Evolutionary conservation across 2,113 vertebrate genomes (phyloP).

Genomic region (Trematocara macrostoma): DNA sequence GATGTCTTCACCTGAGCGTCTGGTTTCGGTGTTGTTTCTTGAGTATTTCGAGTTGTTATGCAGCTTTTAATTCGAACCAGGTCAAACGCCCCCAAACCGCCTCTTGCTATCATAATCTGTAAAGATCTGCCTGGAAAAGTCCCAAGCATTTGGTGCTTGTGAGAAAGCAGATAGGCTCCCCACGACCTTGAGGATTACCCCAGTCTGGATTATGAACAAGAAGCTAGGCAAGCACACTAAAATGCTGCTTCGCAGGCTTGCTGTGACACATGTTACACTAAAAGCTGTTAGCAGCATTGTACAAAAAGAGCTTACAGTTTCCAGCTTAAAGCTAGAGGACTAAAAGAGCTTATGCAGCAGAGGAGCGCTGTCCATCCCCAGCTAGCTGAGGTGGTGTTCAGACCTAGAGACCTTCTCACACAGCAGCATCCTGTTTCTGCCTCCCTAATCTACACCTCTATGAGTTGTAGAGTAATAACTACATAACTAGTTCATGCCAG

Average conservation of each 20-base stretch:
- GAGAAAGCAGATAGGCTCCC: background rate
- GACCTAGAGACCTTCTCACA: background rate
- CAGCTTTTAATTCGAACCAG: background rate
- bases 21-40: background rate
- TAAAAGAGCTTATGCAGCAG: slow-evolving; percentile 26
- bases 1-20: background rate
- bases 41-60: background rate
- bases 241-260: background rate
- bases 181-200: slow-evolving; percentile 31
- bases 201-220: slow-evolving; percentile 26
- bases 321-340: slow-evolving; percentile 16
- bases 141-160: background rate
- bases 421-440: background rate
- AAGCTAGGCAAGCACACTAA: background rate
- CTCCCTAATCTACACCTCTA: background rate
- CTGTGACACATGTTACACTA: background rate
- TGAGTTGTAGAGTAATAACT: too few relatives aligned
- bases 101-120: background rate
- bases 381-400: background rate
- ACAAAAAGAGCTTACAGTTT: slow-evolving; percentile 11
- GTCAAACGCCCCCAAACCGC: background rate
- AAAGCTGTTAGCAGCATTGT: background rate
- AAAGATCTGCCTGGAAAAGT: background rate
- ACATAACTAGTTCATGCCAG: too few relatives aligned
- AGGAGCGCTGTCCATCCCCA: background rate